A percentile compares a stretch with the other conserved stretches of the same genome.
Conservation (phyloP, 2,797 vertebrate species). For the Sitta carolinensis region DNA sequence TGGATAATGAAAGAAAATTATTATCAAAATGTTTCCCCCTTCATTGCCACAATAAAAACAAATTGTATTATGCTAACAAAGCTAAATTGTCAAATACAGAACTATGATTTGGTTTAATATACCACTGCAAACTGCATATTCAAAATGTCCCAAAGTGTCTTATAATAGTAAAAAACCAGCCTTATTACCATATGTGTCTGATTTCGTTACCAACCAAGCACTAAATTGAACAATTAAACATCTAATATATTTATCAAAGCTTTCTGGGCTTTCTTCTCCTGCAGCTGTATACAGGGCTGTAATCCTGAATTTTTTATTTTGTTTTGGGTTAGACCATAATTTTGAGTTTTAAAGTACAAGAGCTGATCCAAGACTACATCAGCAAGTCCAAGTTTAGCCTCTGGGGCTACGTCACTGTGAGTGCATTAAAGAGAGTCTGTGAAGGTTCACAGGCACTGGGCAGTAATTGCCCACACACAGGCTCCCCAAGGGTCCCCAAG, state of each 20-base stretch:
- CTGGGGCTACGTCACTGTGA: neutral
- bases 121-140: neutral
- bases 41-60: constrained; percentile 41
- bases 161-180: neutral
- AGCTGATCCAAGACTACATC: neutral
- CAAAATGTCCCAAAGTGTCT: constrained; percentile 33
- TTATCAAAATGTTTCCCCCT: constrained; percentile 38
- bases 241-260: constrained; percentile 2
- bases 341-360: neutral
- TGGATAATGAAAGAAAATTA: constrained; percentile 44
- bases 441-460: neutral
- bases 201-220: neutral
- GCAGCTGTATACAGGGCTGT: neutral
- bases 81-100: constrained; percentile 44
- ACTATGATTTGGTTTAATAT: constrained; percentile 44
- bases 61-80: constrained; percentile 48
- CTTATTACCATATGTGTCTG: neutral
- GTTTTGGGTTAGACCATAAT: neutral
- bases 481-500: neutral
- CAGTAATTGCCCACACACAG: accelerated
- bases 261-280: neutral
- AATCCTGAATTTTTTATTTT: neutral
- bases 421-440: neutral
- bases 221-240: constrained; percentile 41
- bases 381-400: neutral